These are phyloP conservation scores for Xylota sylvarum DNA, from an alignment of 2,888 invertebrate genomes.

Conservation along the genomic window DNA sequence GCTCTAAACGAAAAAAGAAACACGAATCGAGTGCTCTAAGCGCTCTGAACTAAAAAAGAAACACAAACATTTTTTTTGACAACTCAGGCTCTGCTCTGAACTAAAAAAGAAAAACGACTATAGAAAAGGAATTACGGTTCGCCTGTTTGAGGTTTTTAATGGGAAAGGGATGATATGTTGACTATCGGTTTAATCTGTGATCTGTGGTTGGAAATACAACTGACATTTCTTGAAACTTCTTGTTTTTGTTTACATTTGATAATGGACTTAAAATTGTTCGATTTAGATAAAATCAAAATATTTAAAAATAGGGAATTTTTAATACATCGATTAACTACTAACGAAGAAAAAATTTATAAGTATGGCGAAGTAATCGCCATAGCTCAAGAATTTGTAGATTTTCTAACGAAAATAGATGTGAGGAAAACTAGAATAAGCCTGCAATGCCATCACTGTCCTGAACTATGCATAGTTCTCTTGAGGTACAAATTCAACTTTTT, in stretches of 20 bases:
- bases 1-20: no score
- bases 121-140: no score
- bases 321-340: neutral
- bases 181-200: no score
- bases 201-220: no score
- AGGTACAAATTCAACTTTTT: constrained; percentile 19
- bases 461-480: constrained; percentile 40
- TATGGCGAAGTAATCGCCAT: constrained; percentile 18
- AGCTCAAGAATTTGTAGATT: neutral
- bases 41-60: no score
- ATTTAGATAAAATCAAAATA: neutral
- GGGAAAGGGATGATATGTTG: no score
- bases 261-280: constrained; percentile 22
- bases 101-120: no score
- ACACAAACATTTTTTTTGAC: no score
- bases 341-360: constrained; percentile 13
- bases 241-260: neutral
- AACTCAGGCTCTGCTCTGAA: no score
- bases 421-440: constrained; percentile 11
- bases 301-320: constrained; percentile 30
- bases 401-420: neutral
- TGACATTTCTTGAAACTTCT: neutral
- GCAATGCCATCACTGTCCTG: constrained; percentile 37
- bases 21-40: no score
- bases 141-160: no score